Base-by-base conservation (phyloP, 2,888 invertebrate species). In the Drosophila falleni region DNA sequence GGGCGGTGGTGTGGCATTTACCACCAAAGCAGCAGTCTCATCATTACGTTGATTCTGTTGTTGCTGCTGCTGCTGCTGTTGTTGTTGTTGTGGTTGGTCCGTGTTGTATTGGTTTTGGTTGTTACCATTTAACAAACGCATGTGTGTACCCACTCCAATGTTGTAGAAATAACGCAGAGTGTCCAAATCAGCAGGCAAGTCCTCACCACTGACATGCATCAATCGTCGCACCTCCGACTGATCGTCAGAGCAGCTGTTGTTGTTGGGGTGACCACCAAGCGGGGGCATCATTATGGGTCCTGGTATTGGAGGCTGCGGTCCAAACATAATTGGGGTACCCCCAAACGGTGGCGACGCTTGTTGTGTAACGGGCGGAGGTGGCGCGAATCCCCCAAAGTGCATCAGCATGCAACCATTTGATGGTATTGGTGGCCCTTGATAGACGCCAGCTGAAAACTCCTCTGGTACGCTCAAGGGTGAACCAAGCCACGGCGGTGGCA, bases 91-190 rank as follows among this genome's bases (percentile, higher is more conserved):
- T 5, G 47, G 60, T 67, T 84, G 85, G 63, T 82, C 71, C 64
- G 64, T 80, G 58, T 67, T 83, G 2, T 55, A 23, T 8, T 61
- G 16, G 1, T 60, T 60, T 9, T 47, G 35, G 23, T 55, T 76
- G 39, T 64, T 47, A 35, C 19, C 37, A 19, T 62, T 56, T 4
- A 63, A 5, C 55, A 70, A 65, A 16, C 82, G 78, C 58, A 54
- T 19, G 42, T 74, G 69, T 69, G 74, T 47, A 11, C 95, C 95
- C 77, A 95, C 92, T 80, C 96, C 95, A 85, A 95, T 92, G 91
- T 96, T 96, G 93, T 94, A 96, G 92, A 95, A 96, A 89, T 94
- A 95, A 66, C 95, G 94, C 69, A 95, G 91, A 6, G 95, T 95
- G 11, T 94, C 91, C 51, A 94, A 92, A 87, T 96, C 95, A 93